Percentiles rank a stretch among this genome's conserved stretches.
Evolutionary conservation across 2,113 vertebrate genomes (phyloP).

Genomic region (Chelonoidis abingdonii): DNA sequence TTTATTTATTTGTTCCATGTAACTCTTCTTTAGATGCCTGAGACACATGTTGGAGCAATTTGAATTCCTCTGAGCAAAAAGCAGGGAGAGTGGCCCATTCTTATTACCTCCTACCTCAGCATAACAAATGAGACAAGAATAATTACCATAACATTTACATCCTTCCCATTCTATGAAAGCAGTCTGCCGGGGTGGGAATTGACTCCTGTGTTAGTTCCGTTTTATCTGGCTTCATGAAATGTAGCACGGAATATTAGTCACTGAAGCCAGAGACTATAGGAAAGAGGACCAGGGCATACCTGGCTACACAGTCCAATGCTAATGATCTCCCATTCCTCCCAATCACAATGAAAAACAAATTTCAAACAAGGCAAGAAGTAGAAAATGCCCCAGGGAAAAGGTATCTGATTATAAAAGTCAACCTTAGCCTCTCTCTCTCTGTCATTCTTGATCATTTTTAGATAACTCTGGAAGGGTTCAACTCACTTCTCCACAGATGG

Average conservation of each 20-base stretch:
- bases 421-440: neutral
- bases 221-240: neutral
- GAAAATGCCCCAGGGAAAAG: neutral
- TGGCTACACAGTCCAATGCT: neutral
- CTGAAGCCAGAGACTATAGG: neutral
- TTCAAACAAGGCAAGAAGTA: neutral
- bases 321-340: neutral
- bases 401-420: neutral
- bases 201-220: neutral
- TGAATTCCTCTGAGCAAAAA: conserved; percentile 33
- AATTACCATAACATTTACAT: conserved; percentile 2
- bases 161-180: neutral
- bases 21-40: conserved; percentile 21
- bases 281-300: neutral
- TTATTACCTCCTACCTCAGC: conserved; percentile 31
- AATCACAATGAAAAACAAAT: neutral
- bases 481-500: neutral
- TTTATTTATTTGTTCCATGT: conserved; percentile 18
- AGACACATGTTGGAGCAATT: neutral
- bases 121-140: neutral
- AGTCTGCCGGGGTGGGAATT: neutral
- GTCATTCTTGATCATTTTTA: neutral
- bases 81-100: neutral
- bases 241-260: neutral
- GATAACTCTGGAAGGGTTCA: neutral